A percentile compares a stretch with the other conserved stretches of the same genome.
Conservation (phyloP, 2,797 vertebrate species). For the Austrolebias charrua region DNA sequence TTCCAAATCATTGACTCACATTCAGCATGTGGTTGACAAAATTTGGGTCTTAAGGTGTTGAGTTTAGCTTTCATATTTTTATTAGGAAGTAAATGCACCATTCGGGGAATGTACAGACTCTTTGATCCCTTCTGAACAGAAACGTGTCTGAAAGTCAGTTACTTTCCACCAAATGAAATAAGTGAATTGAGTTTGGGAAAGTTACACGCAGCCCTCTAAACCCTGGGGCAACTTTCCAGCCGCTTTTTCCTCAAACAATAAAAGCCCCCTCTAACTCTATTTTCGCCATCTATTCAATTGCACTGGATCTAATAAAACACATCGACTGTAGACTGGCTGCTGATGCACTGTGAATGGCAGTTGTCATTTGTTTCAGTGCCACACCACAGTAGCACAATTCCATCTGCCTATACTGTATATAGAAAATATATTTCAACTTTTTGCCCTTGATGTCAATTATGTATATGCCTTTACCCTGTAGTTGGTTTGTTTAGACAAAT, state of each 20-base stretch:
- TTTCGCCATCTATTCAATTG: conserved; percentile 32
- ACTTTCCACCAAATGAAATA: conserved; percentile 18
- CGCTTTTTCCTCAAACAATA: conserved; percentile 9
- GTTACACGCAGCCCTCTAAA: background rate
- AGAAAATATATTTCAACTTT: conserved; percentile 17
- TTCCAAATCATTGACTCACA: conserved; percentile 28
- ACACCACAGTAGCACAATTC: background rate
- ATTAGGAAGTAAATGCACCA: background rate
- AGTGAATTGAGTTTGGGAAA: conserved; percentile 10
- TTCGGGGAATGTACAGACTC: background rate
- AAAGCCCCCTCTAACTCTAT: conserved; percentile 23
- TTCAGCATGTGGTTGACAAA: background rate
- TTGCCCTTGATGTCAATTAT: conserved; percentile 34
- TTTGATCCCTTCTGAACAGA: conserved; percentile 4
- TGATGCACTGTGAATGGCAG: conserved; percentile 18
- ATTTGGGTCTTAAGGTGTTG: background rate
- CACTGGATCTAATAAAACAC: conserved; percentile 30
- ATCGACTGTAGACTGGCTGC: conserved; percentile 18
- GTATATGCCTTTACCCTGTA: too few relatives aligned
- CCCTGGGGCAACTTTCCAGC: conserved; percentile 10
- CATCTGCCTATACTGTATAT: conserved; percentile 11
- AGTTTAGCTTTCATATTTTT: conserved; percentile 6
- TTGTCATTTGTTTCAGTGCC: conserved; percentile 29
- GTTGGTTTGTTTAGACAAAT: conserved; percentile 20
- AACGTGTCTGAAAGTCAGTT: conserved; percentile 1